phyloP scores from a whole-genome alignment of 2,113 vertebrate genomes.

The Ciconia stormi region DNA sequence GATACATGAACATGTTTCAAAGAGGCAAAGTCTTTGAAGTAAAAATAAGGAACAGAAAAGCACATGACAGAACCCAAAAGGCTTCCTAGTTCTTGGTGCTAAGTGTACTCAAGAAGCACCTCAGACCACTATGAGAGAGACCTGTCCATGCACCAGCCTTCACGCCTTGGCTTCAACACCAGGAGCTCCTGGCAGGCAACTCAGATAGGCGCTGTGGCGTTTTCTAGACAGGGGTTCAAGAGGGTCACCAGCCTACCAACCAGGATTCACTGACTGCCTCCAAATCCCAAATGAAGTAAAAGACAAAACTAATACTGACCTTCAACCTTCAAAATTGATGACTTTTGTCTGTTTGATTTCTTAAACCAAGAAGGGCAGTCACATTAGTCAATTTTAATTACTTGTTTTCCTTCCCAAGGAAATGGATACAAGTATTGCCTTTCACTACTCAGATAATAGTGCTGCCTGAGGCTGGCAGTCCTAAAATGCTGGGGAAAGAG shows the following conservation, averaged over 20 bases:
- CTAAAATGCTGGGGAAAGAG: neutral
- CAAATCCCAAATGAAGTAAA: neutral
- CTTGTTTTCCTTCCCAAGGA: neutral
- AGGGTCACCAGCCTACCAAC: neutral
- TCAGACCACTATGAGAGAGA: rapidly evolving
- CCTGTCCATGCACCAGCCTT: neutral
- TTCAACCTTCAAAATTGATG: neutral
- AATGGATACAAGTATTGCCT: neutral
- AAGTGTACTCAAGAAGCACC: neutral
- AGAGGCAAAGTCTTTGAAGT: neutral
- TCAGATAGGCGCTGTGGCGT: neutral
- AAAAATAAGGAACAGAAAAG: neutral
- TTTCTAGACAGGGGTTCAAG: neutral
- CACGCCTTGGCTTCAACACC: neutral
- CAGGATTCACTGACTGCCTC: neutral
- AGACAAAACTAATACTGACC: neutral
- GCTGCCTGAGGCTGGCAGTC: neutral
- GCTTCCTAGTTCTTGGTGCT: neutral
- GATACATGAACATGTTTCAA: neutral
- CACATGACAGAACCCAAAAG: neutral
- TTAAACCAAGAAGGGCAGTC: neutral
- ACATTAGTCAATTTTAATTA: neutral
- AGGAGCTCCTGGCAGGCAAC: neutral
- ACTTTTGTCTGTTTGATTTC: neutral
- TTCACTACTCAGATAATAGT: neutral